Percentiles rank a stretch among this genome's conserved stretches.
Evolutionary conservation across 1,140 invertebrate genomes (phyloP).

Genomic region (Drosophila varians): DNA sequence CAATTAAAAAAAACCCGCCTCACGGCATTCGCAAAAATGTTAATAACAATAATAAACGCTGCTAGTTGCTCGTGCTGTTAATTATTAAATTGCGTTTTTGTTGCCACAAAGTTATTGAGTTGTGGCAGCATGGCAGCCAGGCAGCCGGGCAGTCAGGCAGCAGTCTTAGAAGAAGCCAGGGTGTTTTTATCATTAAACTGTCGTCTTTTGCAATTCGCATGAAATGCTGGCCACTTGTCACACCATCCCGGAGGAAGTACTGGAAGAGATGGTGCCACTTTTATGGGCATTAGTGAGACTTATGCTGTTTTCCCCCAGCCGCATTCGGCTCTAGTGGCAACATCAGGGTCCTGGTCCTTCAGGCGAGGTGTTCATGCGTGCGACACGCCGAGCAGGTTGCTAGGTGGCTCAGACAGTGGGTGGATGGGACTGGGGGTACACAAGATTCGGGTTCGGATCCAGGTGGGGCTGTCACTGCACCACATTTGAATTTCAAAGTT

Average conservation of each 20-base stretch:
- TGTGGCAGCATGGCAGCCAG: slow-evolving; percentile 37
- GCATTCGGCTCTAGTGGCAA: background rate
- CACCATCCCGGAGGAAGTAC: slow-evolving; percentile 54
- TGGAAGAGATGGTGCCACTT: slow-evolving; percentile 59
- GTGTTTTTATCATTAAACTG: slow-evolving; percentile 78
- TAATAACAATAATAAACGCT: slow-evolving; percentile 80
- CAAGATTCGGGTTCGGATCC: background rate
- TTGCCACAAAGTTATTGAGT: slow-evolving; percentile 78
- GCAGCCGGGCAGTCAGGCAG: too few species aligned
- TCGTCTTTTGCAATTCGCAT: slow-evolving; percentile 76
- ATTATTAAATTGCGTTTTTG: slow-evolving; percentile 82
- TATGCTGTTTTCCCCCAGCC: slow-evolving; percentile 65
- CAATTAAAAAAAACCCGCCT: slow-evolving; percentile 71
- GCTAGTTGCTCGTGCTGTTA: slow-evolving; percentile 71
- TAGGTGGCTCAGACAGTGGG: slow-evolving; percentile 8
- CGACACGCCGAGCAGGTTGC: slow-evolving; percentile 65
- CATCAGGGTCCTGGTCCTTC: slow-evolving; percentile 51
- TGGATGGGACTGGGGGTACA: background rate
- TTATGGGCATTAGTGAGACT: slow-evolving; percentile 80
- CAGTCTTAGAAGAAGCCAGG: slow-evolving; percentile 8
- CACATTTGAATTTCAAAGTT: slow-evolving; percentile 78
- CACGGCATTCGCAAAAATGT: slow-evolving; percentile 76
- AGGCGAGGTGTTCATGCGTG: slow-evolving; percentile 76
- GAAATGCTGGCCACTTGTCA: slow-evolving; percentile 79
- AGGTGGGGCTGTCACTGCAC: slow-evolving; percentile 56